These are phyloP conservation scores for Actenoides lindsayi DNA, from an alignment of 2,113 vertebrate genomes.

Conservation along the genomic window DNA sequence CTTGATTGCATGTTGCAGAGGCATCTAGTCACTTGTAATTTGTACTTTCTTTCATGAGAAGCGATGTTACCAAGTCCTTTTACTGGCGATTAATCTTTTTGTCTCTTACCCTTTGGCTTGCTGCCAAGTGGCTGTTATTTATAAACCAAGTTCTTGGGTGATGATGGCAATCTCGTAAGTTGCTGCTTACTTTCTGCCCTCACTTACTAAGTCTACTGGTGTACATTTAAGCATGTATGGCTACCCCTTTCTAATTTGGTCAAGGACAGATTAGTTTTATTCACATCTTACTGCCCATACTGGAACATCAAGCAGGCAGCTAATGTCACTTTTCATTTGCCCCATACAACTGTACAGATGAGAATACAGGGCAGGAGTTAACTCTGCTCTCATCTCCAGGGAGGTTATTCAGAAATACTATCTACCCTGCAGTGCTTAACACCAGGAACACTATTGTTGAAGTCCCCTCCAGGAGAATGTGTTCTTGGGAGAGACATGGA, in stretches of 20 bases:
- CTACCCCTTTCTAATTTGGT: background rate
- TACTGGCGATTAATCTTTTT: background rate
- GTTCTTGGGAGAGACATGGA: background rate
- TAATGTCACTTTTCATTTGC: background rate
- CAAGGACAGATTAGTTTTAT: background rate
- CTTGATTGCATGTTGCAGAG: accelerated
- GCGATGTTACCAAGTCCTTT: background rate
- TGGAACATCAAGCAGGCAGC: background rate
- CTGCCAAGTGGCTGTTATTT: background rate
- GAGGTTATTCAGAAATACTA: background rate
- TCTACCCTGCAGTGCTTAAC: background rate
- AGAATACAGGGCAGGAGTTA: background rate
- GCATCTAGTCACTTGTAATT: background rate
- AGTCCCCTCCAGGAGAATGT: background rate
- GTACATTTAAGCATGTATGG: background rate
- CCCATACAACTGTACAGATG: background rate
- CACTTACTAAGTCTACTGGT: background rate
- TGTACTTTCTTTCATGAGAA: background rate
- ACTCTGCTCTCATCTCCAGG: background rate
- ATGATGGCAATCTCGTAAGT: background rate
- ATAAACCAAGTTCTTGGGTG: background rate
- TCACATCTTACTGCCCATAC: background rate
- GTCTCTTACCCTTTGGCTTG: background rate
- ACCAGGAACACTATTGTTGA: background rate
- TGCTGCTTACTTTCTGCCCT: background rate